phyloP scores from a whole-genome alignment of 2,888 invertebrate species.

The Thecocarcelia acutangulata region DNA sequence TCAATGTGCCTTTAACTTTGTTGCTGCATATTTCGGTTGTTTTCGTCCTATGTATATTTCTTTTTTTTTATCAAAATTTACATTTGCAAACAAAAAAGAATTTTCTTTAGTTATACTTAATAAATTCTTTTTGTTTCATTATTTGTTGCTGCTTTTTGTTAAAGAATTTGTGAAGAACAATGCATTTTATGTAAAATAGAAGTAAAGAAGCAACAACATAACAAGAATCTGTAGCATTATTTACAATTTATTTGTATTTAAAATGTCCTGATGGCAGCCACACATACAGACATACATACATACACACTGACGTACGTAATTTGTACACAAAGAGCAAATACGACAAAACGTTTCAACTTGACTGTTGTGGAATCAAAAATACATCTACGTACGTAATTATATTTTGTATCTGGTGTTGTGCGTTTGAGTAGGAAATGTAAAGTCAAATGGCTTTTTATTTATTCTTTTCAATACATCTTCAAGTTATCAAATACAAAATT shows the following conservation, averaged over 20 bases:
- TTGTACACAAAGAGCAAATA: slow-evolving; percentile 10
- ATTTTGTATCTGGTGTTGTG: neutral
- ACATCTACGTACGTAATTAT: neutral
- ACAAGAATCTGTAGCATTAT: slow-evolving; percentile 26
- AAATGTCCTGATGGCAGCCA: slow-evolving; percentile 35
- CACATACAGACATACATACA: neutral
- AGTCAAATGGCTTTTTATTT: slow-evolving; percentile 30
- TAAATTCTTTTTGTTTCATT: slow-evolving; percentile 15
- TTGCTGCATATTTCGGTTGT: slow-evolving; percentile 37
- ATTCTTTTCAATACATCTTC: slow-evolving; percentile 19
- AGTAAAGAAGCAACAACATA: slow-evolving; percentile 24
- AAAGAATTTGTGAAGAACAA: slow-evolving; percentile 38
- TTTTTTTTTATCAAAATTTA: neutral
- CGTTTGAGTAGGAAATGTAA: slow-evolving; percentile 12
- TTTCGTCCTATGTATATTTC: slow-evolving; percentile 1
- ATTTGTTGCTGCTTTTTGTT: slow-evolving; percentile 26
- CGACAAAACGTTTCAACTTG: slow-evolving; percentile 8
- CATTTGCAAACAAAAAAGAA: slow-evolving; percentile 5
- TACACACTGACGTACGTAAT: neutral
- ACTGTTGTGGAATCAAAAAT: neutral
- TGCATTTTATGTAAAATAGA: slow-evolving; percentile 38
- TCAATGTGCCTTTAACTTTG: neutral
- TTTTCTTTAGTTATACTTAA: slow-evolving; percentile 24
- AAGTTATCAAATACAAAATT: slow-evolving; percentile 6
- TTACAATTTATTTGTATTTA: slow-evolving; percentile 38